A percentile compares a stretch with the other conserved stretches of the same genome.
Evolutionary conservation across 2,797 vertebrate species (phyloP).

Genomic region (Sternotherus odoratus): DNA sequence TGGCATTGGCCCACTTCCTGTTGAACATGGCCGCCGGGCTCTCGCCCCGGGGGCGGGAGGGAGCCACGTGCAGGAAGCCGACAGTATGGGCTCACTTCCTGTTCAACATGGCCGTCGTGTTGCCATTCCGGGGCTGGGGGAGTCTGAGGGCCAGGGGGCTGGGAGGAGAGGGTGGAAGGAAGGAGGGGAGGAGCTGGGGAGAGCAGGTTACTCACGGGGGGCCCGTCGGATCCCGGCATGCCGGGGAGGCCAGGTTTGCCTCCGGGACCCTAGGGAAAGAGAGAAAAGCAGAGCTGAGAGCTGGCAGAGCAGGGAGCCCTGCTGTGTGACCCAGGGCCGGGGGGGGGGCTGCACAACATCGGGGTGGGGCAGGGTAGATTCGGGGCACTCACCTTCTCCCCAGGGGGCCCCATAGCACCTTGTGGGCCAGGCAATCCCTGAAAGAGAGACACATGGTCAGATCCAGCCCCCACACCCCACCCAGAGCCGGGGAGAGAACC

Average conservation of each 20-base stretch:
- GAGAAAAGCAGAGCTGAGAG: neutral
- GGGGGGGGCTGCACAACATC: neutral
- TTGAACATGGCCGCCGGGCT: neutral
- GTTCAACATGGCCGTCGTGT: neutral
- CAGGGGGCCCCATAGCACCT: conserved; percentile 88
- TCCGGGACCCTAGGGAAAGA: conserved; percentile 85
- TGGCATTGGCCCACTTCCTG: neutral
- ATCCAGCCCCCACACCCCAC: neutral
- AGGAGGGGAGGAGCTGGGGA: accelerated
- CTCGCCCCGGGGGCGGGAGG: neutral
- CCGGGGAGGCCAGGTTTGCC: conserved; percentile 94
- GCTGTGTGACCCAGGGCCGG: neutral
- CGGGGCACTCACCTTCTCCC: conserved; percentile 87
- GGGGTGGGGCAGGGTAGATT: accelerated
- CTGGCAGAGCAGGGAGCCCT: neutral
- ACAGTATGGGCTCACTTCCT: neutral
- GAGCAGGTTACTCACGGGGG: conserved; percentile 84
- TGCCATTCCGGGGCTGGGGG: neutral
- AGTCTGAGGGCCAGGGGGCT: neutral
- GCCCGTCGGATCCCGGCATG: conserved; percentile 93
- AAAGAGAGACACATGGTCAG: neutral
- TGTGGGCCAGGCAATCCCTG: conserved; percentile 92
- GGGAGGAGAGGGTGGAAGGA: neutral
- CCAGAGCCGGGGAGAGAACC: neutral
- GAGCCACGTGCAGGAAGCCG: too few species aligned